Evolutionary conservation across 2,113 vertebrate species (phyloP), one percentile per base, ranked within the genome.

Genomic region (Otolemur garnettii): DNA sequence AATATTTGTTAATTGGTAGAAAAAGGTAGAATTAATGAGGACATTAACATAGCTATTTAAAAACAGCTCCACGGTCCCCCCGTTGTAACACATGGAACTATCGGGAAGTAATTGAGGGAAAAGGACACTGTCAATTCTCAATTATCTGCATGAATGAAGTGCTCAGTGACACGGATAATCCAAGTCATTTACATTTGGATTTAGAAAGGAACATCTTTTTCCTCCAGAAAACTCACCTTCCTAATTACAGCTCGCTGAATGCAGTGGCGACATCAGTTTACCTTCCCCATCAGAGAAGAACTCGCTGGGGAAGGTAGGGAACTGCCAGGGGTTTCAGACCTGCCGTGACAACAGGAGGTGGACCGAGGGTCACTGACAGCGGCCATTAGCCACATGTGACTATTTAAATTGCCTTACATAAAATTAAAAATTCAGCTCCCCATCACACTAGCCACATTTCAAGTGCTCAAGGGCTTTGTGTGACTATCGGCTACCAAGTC

Each of bases 111-210:
- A 98, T 97, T 97, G 97, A 96, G 96, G 97, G 96, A 98, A 97
- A 97, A 98, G 96, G 97, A 96, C 97, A 96, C 97, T 97, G 97
- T 98, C 97, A 97, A 97, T 97, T 98, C 97, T 97, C 97, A 98
- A 98, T 98, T 98, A 98, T 97, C 97, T 95, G 97, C 97, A 96
- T 98, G 97, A 98, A 97, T 97, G 97, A 97, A 93, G 97, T 0
- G 97, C 97, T 98, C 97, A 97, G 94, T 98, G 97, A 97, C 97
- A 98, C 97, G 94, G 97, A 97, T 98, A 98, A 98, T 97, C 97
- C 97, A 96, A 97, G 97, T 96, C 97, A 98, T 97, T 98, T 97
- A 96, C 97, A 98, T 98, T 94, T 97, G 97, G 96, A 97, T 97
- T 97, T 97, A 81, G 94, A 97, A 95, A 97, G 97, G 93, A 98